Evolutionary conservation across 2,888 invertebrate species (phyloP).

Genomic region (Pachycephus smyrnensis): DNA sequence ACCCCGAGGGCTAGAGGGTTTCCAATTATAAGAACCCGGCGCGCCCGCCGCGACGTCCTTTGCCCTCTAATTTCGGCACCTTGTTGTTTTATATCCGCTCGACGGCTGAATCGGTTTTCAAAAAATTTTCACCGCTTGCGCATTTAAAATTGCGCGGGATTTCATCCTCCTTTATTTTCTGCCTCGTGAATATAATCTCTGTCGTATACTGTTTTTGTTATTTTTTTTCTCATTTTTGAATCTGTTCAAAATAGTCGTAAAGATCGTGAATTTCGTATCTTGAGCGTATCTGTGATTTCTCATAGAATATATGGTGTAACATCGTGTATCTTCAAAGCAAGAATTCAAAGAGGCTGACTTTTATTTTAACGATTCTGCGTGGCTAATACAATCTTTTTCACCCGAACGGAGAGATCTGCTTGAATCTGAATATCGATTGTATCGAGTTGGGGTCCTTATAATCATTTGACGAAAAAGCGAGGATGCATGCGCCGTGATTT

Average conservation of each 20-base stretch:
- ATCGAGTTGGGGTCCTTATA: background rate
- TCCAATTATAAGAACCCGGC: conserved; percentile 50
- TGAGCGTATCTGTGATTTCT: too few species aligned
- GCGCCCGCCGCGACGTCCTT: conserved; percentile 17
- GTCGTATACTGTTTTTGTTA: background rate
- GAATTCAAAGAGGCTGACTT: background rate
- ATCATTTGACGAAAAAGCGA: conserved; percentile 23
- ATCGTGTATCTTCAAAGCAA: background rate
- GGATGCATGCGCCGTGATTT: conserved; percentile 37
- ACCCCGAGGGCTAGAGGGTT: conserved; percentile 39
- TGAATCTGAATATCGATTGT: background rate
- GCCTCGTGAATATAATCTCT: background rate
- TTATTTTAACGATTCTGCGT: background rate
- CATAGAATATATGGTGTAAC: too few species aligned
- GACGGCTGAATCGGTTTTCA: background rate
- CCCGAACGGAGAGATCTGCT: background rate
- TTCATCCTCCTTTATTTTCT: background rate
- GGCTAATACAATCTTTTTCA: background rate
- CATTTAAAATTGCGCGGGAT: background rate
- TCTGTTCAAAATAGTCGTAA: background rate
- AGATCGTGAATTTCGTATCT: background rate
- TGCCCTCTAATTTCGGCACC: conserved; percentile 38
- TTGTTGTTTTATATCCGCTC: conserved; percentile 4
- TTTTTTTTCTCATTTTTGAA: background rate
- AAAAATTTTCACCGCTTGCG: background rate